Evolutionary conservation across 2,113 vertebrate species (phyloP), one percentile per base, ranked within the genome.

Genomic region (Hepsetus odoe): DNA sequence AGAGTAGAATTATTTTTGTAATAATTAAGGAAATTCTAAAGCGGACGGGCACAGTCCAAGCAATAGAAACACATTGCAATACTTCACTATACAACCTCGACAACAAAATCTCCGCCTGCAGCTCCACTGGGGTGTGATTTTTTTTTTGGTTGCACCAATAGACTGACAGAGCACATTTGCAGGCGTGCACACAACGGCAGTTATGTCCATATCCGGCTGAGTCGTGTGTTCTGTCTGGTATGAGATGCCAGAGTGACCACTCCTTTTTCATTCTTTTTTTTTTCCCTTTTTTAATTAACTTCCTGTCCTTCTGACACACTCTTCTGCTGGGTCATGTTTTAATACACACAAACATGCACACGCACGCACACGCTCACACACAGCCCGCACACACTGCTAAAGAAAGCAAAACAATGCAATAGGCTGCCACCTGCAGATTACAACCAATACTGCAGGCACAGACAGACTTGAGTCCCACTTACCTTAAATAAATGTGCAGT

Each of bases 381-480:
- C 40, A 65, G 40, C 58, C 78, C 64, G 40, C 28, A 84, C 32
- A 86, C n/a, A 83, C 74, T 75, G 66, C 59, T 71, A 74, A 62
- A 64, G 10, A 35, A 56, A 46, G 77, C 79, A 62, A 64, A n/a
- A n/a, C n/a, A n/a, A 65, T 74, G 77, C 83, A 83, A 83, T 85
- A 86, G 83, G 86, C 85, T 85, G 87, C 85, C 89, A 88, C 83
- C 89, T 90, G 85, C 88, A 92, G 91, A 89, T 77, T 77, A 78
- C 44, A 51, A 64, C 73, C 80, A 85, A 84, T 56, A 81, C 56
- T 81, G 28, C 81, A 67, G 22, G 28, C 28, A 49, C 46, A 44
- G 24, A 65, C 53, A 68, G 46, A 51, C 28, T n/a, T 40, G 26
- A 66, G 18, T 26, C 46, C 26, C 32, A 74, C 75, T 68, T n/a